A percentile compares a stretch with the other conserved stretches of the same genome.
These are phyloP conservation scores for Laupala kohalensis DNA, from an alignment of 1,140 invertebrate species.

Conservation along the genomic window DNA sequence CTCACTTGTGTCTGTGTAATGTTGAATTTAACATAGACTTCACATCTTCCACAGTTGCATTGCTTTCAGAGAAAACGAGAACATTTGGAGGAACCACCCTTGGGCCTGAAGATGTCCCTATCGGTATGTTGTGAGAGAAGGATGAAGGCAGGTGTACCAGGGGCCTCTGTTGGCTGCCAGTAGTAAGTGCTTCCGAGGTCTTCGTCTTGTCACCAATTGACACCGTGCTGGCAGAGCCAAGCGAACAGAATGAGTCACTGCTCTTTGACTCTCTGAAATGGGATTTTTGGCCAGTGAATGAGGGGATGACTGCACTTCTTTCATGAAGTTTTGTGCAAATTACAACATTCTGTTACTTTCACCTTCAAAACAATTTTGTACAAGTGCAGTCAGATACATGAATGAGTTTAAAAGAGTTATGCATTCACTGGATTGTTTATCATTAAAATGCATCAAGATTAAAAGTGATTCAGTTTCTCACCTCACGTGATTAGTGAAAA, in stretches of 20 bases:
- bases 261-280: constrained; percentile 14
- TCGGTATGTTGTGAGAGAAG: constrained; percentile 6
- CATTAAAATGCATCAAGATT: no score
- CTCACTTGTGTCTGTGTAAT: constrained; percentile 54
- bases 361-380: not conserved
- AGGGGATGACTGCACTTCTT: not conserved
- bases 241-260: constrained; percentile 18
- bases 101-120: not conserved
- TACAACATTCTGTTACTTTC: not conserved
- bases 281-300: not conserved
- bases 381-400: not conserved
- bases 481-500: no score
- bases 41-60: constrained; percentile 53
- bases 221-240: constrained; percentile 18
- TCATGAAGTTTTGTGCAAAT: not conserved
- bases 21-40: constrained; percentile 49
- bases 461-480: no score
- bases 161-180: constrained; percentile 1
- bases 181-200: not conserved
- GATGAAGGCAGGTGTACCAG: not conserved
- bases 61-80: constrained; percentile 67
- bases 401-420: not conserved
- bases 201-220: constrained; percentile 8
- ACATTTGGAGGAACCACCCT: constrained; percentile 52
- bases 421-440: not conserved